Base-by-base conservation (phyloP, 2,888 invertebrate genomes). In the Drosophila conformis region DNA sequence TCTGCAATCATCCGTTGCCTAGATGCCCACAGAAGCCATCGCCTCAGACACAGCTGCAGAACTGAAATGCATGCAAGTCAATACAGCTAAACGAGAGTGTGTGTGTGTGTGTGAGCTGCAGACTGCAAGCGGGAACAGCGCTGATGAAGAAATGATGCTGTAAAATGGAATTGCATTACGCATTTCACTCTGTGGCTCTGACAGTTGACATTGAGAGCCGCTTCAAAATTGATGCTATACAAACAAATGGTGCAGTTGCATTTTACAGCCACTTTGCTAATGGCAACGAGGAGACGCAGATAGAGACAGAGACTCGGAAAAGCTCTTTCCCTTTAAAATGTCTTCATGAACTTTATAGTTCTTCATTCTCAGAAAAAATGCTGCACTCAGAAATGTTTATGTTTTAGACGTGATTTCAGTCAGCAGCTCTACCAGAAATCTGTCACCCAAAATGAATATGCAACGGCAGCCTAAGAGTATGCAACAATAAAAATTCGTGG, bases 151-250 rank as follows among this genome's bases (percentile, higher is more conserved):
- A 75, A 65, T 73, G 58, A 69, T 69, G 65, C 51, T 70, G 67
- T 57, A 68, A 87, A 87, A 83, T 86, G 70, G 58, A 80, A 88
- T 86, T 83, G 87, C 78, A 83, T 88, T 86, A 86, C 83, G 81
- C 84, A 78, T 75, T 83, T 75, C 36, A 63, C 25, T 63, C n/a
- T 33, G 27, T 48, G 25, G 38, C 27, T 56, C 42, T 21, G 56
- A 71, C 77, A 46, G 36, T 38, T 51, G 27, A 58, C 57, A 42
- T 42, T 29, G 42, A 42, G 31, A 21, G 18, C 10, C 31, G 21
- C 31, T 15, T 31, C 25, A 40, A 36, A 58, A 52, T 31, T 42
- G 36, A 38, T 42, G 40, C 51, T 57, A 36, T 48, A 15, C 56
- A 49, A 56, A 57, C 29, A 61, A 46, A 56, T 70, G 69, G 64